These are phyloP conservation scores for Martes flavigula DNA, from an alignment of 2,797 vertebrate species.

Conservation along the genomic window DNA sequence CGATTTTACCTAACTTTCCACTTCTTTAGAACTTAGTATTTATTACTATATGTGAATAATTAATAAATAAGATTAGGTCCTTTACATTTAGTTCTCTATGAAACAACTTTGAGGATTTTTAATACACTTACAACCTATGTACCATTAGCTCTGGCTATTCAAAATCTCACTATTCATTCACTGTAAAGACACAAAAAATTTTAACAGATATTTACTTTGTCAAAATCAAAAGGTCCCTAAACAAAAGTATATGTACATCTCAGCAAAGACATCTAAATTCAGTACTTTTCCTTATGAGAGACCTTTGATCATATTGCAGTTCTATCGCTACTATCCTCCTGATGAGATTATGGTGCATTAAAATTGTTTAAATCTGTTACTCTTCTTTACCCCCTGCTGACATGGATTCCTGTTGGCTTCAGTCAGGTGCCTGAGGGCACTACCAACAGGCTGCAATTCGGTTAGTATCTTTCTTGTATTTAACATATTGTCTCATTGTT, in stretches of 20 bases:
- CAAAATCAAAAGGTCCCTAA: background rate
- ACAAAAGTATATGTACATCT: background rate
- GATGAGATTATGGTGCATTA: background rate
- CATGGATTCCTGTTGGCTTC: background rate
- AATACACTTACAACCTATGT: background rate
- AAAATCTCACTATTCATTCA: background rate
- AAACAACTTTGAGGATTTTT: background rate
- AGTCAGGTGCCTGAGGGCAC: background rate
- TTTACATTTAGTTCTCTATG: background rate
- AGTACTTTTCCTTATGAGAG: background rate
- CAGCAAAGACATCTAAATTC: background rate
- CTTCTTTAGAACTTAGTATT: conserved; percentile 13
- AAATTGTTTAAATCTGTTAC: background rate
- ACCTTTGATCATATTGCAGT: background rate
- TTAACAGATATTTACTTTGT: background rate
- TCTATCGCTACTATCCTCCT: background rate
- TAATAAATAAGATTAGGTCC: background rate
- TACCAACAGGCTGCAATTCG: background rate
- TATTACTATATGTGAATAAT: background rate
- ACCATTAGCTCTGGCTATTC: background rate
- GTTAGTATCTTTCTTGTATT: background rate
- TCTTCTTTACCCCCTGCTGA: background rate
- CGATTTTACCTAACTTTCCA: background rate
- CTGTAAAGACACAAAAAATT: background rate
- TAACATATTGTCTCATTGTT: background rate